Base-by-base conservation (phyloP, 2,797 vertebrate species). In the Falco rusticolus region DNA sequence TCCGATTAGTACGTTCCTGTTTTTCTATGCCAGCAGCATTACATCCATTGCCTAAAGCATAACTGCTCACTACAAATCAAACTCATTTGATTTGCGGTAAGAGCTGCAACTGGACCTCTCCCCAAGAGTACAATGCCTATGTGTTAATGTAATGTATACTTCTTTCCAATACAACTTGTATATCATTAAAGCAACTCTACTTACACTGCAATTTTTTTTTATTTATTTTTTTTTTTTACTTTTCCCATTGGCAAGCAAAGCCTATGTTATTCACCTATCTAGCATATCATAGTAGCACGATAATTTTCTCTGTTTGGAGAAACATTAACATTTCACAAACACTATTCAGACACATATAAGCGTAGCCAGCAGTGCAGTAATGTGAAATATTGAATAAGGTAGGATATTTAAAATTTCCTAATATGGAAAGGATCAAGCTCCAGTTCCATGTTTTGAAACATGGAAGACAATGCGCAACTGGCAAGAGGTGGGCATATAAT, bases 31-130 rank as follows among this genome's bases (percentile, higher is more conserved):
- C 83, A 89, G 68, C 29, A 97, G 66, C 75, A 34, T 13, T 83
- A 54, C 26, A 47, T 34, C 20, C 60, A 33, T 9, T 92, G 29
- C 78, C 34, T 93, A 74, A 91, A 33, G 68, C 68, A 41, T 82
- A 97, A 65, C 74, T 90, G 56, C 80, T 97, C 79, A 77, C 89
- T 90, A 89, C 75, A 94, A 86, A 95, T 84, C 93, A 97, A 95
- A 94, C 82, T 84, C 69, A 47, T 93, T 93, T 94, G 71, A 71
- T 92, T 93, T 95, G 72, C 96, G 91, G 75, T 78, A 76, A 90
- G 43, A 94, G 31, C 87, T 96, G 94, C 84, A 90, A 92, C 25
- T 94, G 93, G 91, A 96, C 57, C 43, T 91, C 65, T 90, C 89
- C 94, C 75, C 72, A 54, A 91, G 77, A 95, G 54, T 24, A 48